Percentiles rank a stretch among this genome's conserved stretches.
phyloP scores from a whole-genome alignment of 2,797 vertebrate species.

The Liasis olivaceus region DNA sequence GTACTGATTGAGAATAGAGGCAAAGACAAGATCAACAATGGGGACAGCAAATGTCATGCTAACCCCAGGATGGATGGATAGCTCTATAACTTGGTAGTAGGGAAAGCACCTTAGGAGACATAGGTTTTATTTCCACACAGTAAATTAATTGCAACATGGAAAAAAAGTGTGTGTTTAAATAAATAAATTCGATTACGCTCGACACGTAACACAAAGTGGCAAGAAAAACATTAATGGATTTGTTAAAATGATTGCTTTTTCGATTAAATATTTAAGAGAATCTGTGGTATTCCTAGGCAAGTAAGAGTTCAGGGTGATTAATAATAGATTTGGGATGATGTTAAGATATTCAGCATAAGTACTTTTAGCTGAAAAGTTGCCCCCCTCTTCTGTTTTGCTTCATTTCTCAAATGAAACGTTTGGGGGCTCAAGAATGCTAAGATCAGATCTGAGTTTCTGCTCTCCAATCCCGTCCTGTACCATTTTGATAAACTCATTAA shows the following conservation, averaged over 20 bases:
- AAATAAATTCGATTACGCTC: slow-evolving; percentile 64
- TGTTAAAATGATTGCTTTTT: slow-evolving; percentile 62
- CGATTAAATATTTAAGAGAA: slow-evolving; percentile 66
- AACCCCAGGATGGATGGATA: neutral
- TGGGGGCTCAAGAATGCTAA: neutral
- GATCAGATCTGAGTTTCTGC: neutral
- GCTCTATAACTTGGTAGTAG: neutral
- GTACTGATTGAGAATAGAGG: neutral
- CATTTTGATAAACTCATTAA: neutral
- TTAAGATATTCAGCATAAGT: slow-evolving; percentile 27
- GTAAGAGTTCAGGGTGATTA: slow-evolving; percentile 59
- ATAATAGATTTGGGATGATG: slow-evolving; percentile 55
- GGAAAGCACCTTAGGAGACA: neutral
- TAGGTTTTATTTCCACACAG: slow-evolving; percentile 18
- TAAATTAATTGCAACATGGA: slow-evolving; percentile 33
- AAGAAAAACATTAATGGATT: slow-evolving; percentile 58
- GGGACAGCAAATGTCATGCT: neutral
- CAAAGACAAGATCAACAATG: neutral
- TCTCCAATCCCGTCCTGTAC: neutral
- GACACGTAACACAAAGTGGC: slow-evolving; percentile 60
- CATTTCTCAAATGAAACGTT: neutral
- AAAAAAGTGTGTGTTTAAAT: slow-evolving; percentile 49
- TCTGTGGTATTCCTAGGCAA: slow-evolving; percentile 53
- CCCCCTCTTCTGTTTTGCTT: neutral
- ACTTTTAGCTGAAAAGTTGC: slow-evolving; percentile 18